Evolutionary conservation across 2,888 invertebrate genomes (phyloP).

Genomic region (Scaptomyza cyrtandrae): DNA sequence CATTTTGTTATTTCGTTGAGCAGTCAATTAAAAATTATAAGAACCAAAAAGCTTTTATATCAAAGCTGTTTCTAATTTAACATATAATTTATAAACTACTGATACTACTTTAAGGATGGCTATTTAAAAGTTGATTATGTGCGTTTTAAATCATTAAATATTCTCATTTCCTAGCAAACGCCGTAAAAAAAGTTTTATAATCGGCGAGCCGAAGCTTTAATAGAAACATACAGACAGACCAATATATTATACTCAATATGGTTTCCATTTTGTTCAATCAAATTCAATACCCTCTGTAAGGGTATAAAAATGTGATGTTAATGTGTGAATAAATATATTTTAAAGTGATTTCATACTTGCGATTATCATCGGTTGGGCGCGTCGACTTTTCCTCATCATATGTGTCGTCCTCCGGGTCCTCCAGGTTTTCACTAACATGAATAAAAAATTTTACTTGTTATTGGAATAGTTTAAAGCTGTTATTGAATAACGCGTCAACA

Average conservation of each 20-base stretch:
- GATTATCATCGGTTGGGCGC: conserved; percentile 88
- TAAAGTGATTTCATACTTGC: conserved; percentile 86
- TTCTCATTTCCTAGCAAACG: not conserved
- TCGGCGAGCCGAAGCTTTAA: not conserved
- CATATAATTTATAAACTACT: not conserved
- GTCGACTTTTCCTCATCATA: conserved; percentile 89
- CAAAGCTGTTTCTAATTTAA: not conserved
- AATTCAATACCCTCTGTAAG: conserved; percentile 18
- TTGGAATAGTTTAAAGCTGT: not conserved
- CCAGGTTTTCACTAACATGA: conserved; percentile 76
- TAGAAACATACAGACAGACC: not conserved
- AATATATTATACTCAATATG: not conserved
- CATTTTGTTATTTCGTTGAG: not conserved
- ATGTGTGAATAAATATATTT: not conserved
- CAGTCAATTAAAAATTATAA: too few relatives aligned
- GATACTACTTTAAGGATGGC: not conserved
- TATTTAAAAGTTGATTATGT: not conserved
- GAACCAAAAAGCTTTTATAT: not conserved
- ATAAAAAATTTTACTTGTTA: not conserved
- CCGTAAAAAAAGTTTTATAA: too few relatives aligned
- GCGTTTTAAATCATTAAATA: not conserved
- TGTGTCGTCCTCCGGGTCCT: conserved; percentile 88
- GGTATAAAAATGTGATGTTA: conserved; percentile 1
- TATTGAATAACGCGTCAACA: not conserved
- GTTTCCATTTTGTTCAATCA: conserved; percentile 1